Evolutionary conservation across 2,113 vertebrate species (phyloP), one percentile per base, ranked within the genome.

Genomic region (Phyllopteryx taeniolatus): DNA sequence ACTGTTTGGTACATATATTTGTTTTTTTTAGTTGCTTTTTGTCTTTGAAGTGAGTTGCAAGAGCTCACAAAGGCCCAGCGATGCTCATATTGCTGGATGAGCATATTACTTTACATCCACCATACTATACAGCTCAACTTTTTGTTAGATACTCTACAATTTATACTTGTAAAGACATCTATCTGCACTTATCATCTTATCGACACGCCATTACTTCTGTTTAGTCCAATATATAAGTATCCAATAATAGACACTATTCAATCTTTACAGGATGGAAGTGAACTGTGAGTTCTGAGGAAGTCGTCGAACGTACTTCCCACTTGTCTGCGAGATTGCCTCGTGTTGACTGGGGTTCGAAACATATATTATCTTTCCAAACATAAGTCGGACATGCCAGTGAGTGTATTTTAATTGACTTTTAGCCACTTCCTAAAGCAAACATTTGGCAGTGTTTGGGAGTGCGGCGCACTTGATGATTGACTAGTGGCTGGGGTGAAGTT

Each of bases 321-420:
- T 67, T 31, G 39, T 75, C 43, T 42, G 67, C 65, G 69, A 27
- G 49, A 76, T 79, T 64, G 27, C 53, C 72, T 64, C 46, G 65
- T 60, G 79, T 84, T 73, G 79, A 87, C 85, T 82, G 82, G 79
- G 78, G 80, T 89, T 80, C 83, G 86, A 87, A 85, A 83, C 80
- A 88, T 84, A 91, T 88, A 90, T 94, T 94, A 93, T 93, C 92
- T 91, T 82, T 94, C 89, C 90, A 92, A 91, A 94, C 94, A 95
- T 93, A 90, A 90, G 92, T 92, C 71, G 91, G 88, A 92, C 87
- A 84, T 83, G 90, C 88, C 76, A 71, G 88, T 81, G 86, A 92
- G 92, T 94, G 93, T 96, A 92, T 96, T 98, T 96, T 92, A 89
- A 93, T 96, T 98, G 96, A 96, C 94, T 89, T 76, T 54, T 89